Base-by-base conservation (phyloP, 2,888 invertebrate genomes). In the Junonia oenone region DNA sequence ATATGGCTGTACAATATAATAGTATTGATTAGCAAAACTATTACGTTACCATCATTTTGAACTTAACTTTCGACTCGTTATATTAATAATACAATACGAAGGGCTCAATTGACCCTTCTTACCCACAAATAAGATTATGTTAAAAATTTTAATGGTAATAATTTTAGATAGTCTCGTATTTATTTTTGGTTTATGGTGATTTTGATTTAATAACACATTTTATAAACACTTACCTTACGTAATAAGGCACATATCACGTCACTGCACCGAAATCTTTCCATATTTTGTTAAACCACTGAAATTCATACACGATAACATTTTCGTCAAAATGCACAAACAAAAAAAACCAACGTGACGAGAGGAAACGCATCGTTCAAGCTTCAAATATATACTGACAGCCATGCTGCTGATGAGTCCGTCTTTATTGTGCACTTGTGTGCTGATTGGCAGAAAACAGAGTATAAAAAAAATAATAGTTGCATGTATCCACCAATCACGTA, bases 351-450 rank as follows among this genome's bases (percentile, higher is more conserved):
- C 86, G 81, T 91, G 92, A 93, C 92, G 94, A 94, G 93, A 95
- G 95, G 95, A 94, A 94, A 93, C 92, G 93, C 95, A 95, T 95
- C 93, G 92, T 93, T 89, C 93, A 92, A 93, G 93, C 93, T 93
- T 95, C 95, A 96, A 95, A 96, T 97, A 95, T 97, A 97, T 97
- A 98, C 96, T 97, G 97, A 95, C 96, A 95, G 96, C 96, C 96
- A 96, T 96, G 93, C 95, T 95, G 95, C 93, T 92, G 93, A 93
- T 92, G 93, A 93, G 93, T 93, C 93, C 93, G 93, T 93, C 94
- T 95, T 95, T 95, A 94, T 94, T 93, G 92, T 92, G 91, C 91
- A 90, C 91, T 91, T 91, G 90, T 73, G 72, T 84, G 90, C 91
- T 87, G 91, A 94, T 94, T 94, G 94, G 94, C 83, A 73, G 76